A percentile compares a stretch with the other conserved stretches of the same genome.
Conservation (phyloP, 2,797 vertebrate species). For the Apodemus agrarius region DNA sequence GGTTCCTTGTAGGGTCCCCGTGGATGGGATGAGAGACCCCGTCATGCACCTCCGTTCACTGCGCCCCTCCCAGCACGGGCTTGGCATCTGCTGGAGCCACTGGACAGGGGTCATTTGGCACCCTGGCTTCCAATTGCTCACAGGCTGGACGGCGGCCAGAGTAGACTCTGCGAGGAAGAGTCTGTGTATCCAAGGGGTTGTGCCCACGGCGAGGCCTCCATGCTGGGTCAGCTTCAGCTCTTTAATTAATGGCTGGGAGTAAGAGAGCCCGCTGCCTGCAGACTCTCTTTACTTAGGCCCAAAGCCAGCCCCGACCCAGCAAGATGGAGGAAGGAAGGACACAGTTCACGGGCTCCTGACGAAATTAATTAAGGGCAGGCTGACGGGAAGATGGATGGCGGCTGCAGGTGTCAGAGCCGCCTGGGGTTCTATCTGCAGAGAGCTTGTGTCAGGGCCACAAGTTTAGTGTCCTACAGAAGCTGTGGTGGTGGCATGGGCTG, state of each 20-base stretch:
- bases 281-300: background rate
- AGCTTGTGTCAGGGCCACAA: background rate
- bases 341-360: conserved; percentile 2
- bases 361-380: conserved; percentile 49
- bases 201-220: background rate
- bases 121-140: background rate
- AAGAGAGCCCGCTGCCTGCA: background rate
- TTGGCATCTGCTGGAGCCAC: background rate
- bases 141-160: background rate
- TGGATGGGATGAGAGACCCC: background rate
- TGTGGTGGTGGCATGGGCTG: rapidly evolving
- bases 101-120: background rate
- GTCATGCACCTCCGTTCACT: background rate
- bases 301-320: background rate
- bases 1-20: background rate
- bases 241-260: background rate
- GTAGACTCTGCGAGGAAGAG: background rate
- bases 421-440: background rate
- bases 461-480: background rate
- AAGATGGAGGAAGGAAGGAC: conserved; percentile 46
- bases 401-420: background rate
- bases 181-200: background rate
- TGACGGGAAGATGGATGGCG: conserved; percentile 6
- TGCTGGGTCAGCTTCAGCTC: background rate
- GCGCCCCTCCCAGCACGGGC: background rate